Conservation (phyloP, 1,140 invertebrate genomes). For the Pemphigus obesinymphae region DNA sequence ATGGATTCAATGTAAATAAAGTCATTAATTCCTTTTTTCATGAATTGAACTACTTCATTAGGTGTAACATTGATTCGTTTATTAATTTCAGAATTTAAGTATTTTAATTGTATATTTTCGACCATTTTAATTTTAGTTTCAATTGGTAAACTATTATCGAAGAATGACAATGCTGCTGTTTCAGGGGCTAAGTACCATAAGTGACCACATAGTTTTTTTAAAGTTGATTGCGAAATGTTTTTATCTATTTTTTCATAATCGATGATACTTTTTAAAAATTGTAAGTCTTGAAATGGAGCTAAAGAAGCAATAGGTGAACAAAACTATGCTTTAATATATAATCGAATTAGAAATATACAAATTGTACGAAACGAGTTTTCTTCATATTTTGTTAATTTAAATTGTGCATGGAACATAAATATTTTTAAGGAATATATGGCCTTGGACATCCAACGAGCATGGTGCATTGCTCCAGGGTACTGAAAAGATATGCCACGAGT, state of each 20-base stretch:
- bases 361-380: no score
- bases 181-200: slow-evolving; percentile 5
- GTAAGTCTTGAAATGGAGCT: slow-evolving; percentile 42
- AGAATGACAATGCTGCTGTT: neutral
- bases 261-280: slow-evolving; percentile 25
- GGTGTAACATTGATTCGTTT: neutral
- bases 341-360: no score
- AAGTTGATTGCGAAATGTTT: slow-evolving; percentile 21
- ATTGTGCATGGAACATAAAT: no score
- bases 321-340: slow-evolving; percentile 35
- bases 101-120: neutral
- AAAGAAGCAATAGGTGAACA: neutral
- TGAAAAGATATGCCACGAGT: neutral
- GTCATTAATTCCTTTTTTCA: no score
- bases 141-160: neutral
- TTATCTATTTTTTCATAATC: slow-evolving; percentile 41
- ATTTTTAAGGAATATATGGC: neutral
- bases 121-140: neutral
- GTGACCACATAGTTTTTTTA: slow-evolving; percentile 5
- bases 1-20: no score
- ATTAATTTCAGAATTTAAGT: no score
- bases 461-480: neutral
- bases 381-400: no score
- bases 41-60: no score
- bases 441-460: neutral